These are phyloP conservation scores for Neodiprion fabricii DNA, from an alignment of 1,140 invertebrate species.

Conservation along the genomic window DNA sequence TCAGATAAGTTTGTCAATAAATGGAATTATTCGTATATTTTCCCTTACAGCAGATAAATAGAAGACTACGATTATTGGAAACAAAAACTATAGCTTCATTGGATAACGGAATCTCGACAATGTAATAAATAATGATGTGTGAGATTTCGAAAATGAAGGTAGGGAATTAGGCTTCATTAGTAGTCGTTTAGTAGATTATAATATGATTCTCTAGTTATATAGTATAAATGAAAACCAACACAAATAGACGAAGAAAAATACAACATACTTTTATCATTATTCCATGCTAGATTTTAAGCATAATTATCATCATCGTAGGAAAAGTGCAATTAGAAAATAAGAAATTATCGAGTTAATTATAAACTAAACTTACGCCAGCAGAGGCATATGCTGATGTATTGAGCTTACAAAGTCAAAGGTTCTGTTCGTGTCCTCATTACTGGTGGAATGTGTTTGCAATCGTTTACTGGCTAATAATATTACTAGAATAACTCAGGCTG, in stretches of 20 bases:
- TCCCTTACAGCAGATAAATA: no score
- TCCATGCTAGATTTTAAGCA: not conserved
- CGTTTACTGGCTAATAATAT: not conserved
- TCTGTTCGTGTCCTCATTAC: not conserved
- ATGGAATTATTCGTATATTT: not conserved
- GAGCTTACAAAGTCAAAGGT: constrained; percentile 4
- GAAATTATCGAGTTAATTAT: not conserved
- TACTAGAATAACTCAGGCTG: not conserved
- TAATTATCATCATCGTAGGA: not conserved
- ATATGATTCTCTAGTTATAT: not conserved
- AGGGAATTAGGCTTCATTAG: not conserved
- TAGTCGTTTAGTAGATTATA: not conserved
- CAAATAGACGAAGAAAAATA: constrained; percentile 1
- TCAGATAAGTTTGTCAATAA: not conserved
- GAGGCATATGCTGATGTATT: not conserved
- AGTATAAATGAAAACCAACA: not conserved
- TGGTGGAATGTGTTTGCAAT: not conserved
- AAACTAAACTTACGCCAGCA: not conserved
- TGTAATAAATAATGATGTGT: not conserved
- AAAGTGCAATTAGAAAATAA: constrained; percentile 8
- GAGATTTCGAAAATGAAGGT: not conserved
- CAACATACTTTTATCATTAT: not conserved
- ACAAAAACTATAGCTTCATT: not conserved
- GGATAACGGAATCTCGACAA: not conserved
- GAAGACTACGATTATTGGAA: no score